Percentiles rank a stretch among this genome's conserved stretches.
phyloP scores from a whole-genome alignment of 2,113 vertebrate species.

The Pterocles burchelli region DNA sequence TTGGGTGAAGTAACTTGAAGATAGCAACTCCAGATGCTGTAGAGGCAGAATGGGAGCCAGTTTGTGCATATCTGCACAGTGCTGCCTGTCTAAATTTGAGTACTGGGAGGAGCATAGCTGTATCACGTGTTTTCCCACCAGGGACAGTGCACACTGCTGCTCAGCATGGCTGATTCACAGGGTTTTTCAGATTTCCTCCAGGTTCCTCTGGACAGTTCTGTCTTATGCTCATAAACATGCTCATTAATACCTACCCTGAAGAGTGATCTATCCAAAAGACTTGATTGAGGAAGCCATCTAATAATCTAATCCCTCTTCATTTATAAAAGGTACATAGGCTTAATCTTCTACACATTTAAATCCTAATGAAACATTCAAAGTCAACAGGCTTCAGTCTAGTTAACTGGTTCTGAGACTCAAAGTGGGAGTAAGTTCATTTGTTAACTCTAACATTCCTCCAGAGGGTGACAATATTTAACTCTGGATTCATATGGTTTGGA shows the following conservation, averaged over 20 bases:
- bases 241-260: background rate
- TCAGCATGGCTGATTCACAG: background rate
- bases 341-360: background rate
- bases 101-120: background rate
- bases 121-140: background rate
- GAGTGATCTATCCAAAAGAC: background rate
- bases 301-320: background rate
- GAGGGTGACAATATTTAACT: background rate
- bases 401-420: background rate
- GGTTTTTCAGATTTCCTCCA: background rate
- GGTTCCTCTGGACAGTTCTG: background rate
- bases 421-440: background rate
- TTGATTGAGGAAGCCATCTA: background rate
- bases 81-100: background rate
- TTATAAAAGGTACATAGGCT: background rate
- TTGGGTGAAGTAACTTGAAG: background rate
- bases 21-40: background rate
- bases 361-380: background rate
- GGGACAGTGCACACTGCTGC: background rate
- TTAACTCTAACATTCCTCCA: background rate
- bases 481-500: background rate
- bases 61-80: background rate
- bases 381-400: background rate
- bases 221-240: rapidly evolving
- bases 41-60: background rate